Evolutionary conservation across 2,113 vertebrate species (phyloP).

Genomic region (Dunckerocampus dactyliophorus): DNA sequence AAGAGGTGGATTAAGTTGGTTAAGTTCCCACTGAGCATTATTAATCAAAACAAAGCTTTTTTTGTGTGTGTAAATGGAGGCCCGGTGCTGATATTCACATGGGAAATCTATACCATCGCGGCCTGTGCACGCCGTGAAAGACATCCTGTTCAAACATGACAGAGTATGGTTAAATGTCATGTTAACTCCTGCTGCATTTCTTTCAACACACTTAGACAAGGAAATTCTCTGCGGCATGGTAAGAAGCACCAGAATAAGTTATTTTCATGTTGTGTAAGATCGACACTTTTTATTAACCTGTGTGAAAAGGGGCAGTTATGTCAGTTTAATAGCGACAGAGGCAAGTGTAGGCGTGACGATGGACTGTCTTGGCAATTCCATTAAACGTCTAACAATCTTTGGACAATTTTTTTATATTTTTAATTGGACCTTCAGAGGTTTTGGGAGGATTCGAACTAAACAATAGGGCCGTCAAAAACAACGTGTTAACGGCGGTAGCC

Average conservation of each 20-base stretch:
- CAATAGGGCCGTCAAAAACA: not conserved
- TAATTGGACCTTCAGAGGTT: not conserved
- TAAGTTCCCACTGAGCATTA: no score
- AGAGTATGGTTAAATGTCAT: not conserved
- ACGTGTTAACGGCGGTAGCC: no score
- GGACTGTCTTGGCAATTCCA: not conserved
- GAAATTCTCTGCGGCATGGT: not conserved
- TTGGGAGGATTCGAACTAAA: not conserved
- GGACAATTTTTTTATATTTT: not conserved
- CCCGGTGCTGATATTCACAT: conserved; percentile 15
- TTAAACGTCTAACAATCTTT: not conserved
- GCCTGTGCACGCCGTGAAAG: not conserved
- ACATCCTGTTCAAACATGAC: conserved; percentile 14
- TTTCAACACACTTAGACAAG: not conserved
- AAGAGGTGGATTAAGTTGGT: no score
- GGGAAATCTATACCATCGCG: not conserved
- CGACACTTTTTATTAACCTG: conserved; percentile 3
- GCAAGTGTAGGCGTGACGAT: not conserved
- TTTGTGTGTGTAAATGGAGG: not conserved
- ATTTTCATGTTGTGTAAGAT: not conserved
- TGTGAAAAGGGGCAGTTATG: not conserved
- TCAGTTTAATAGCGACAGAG: not conserved
- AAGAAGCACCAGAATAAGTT: not conserved
- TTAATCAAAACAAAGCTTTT: no score
- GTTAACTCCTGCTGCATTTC: not conserved